Evolutionary conservation across 2,797 vertebrate species (phyloP).

Genomic region (Scolopax bukidnonensis): DNA sequence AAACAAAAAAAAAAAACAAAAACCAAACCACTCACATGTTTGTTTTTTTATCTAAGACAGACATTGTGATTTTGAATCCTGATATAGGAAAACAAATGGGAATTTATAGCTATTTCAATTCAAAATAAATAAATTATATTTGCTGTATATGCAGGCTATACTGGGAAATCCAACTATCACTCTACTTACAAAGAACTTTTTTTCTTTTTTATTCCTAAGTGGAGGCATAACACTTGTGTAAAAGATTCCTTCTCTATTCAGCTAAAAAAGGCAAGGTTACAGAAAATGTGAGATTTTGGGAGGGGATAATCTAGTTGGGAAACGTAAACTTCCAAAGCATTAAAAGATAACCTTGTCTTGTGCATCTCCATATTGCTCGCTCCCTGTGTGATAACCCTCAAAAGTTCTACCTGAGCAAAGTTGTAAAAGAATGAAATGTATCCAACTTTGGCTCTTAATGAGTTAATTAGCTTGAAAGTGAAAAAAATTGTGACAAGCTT

Average conservation of each 20-base stretch:
- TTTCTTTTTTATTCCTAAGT: background rate
- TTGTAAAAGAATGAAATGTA: background rate
- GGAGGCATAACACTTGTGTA: background rate
- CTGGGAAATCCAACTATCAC: background rate
- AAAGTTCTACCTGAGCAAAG: background rate
- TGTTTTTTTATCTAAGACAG: background rate
- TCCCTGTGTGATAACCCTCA: background rate
- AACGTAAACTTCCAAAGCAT: background rate
- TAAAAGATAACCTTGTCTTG: background rate
- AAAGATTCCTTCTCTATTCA: background rate
- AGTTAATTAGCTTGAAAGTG: background rate
- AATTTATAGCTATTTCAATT: background rate
- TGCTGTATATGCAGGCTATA: background rate
- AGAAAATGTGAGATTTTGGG: background rate
- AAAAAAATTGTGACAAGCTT: background rate
- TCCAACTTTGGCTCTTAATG: background rate
- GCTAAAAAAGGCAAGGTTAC: background rate
- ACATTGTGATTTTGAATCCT: background rate
- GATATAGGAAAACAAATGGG: background rate
- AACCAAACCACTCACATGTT: background rate
- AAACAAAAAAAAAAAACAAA: background rate
- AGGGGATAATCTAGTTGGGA: background rate
- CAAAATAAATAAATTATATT: background rate
- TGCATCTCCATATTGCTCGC: background rate
- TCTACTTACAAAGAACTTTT: background rate